These are phyloP conservation scores for Euproctis similis DNA, from an alignment of 2,888 invertebrate species.

Conservation along the genomic window DNA sequence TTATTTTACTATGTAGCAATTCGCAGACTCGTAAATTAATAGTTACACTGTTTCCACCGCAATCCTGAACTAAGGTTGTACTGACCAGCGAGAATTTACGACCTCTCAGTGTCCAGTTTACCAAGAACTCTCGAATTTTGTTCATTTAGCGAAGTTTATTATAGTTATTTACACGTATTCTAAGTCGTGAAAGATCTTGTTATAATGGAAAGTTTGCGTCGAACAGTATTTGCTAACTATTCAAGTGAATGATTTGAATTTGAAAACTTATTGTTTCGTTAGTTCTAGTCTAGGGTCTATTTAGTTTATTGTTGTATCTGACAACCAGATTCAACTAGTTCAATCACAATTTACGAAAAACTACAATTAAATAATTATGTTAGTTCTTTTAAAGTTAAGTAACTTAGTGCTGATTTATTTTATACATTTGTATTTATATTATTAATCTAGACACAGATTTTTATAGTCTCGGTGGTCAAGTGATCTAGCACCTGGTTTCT, in stretches of 20 bases:
- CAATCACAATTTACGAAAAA: too few species aligned
- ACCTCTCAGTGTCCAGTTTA: slow-evolving; percentile 17
- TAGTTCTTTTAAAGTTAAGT: too few species aligned
- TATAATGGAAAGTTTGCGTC: slow-evolving; percentile 25
- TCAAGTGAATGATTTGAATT: slow-evolving; percentile 26
- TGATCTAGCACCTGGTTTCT: too few species aligned
- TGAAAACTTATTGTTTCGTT: slow-evolving; percentile 31
- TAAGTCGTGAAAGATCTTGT: slow-evolving; percentile 14
- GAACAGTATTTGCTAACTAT: slow-evolving; percentile 16
- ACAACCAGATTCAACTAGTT: too few species aligned
- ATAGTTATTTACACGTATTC: slow-evolving; percentile 5
- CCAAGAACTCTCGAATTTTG: too few species aligned
- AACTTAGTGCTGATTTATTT: too few species aligned
- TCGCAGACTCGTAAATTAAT: slow-evolving; percentile 23
- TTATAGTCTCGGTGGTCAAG: too few species aligned
- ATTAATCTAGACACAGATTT: too few species aligned
- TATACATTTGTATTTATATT: too few species aligned
- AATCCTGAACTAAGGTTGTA: slow-evolving; percentile 33
- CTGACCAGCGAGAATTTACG: slow-evolving; percentile 39
- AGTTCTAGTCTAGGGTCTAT: slow-evolving; percentile 14
- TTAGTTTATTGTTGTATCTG: too few species aligned
- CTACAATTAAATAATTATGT: too few species aligned
- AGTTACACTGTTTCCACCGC: slow-evolving; percentile 24
- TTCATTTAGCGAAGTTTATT: too few species aligned
- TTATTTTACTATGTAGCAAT: slow-evolving; percentile 9